Evolutionary conservation across 2,113 vertebrate species (phyloP), one percentile per base, ranked within the genome.

Genomic region (Syngnathus floridae): DNA sequence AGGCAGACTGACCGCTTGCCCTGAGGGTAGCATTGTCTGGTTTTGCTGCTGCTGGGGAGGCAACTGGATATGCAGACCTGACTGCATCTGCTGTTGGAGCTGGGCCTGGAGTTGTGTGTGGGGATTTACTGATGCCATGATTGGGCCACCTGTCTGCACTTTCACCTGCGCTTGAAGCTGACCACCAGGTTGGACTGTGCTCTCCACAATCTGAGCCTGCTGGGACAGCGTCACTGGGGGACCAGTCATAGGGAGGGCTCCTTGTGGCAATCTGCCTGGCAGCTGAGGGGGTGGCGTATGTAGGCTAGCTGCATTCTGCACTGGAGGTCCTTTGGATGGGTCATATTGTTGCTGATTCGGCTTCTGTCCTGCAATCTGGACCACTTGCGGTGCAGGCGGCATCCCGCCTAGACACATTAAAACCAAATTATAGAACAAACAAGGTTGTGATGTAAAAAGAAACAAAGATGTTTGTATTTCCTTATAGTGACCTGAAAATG

Each of bases 261-360:
- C 86, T 17, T 90, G 77, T 26, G 92, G 85, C 75, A 94, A 82
- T 36, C 94, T 89, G 16, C 89, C 81, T 0, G 93, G 94, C 65
- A 96, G 87, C 84, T 95, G 94, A 0, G 88, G 92, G 0, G 90
- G 93, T 1, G 91, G 94, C 0, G 91, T 92, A 74, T 88, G 90
- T 45, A 94, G 71, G 68, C 91, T 92, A 73, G 93, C 91, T 0
- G 92, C 92, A 9, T 93, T 93, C 88, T 94, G 90, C 70, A 95
- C 94, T 0, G 93, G 94, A 2, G 94, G 94, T 37, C 94, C 94
- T 85, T 95, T 95, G 35, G 94, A 96, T 1, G 91, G 93, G 84
- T 96, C 94, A 2, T 96, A 94, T 57, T 92, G 91, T 64, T 92
- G 91, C 74, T 93, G 91, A 61, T 76, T 95, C 82, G 90, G 91